Evolutionary conservation across 2,797 vertebrate genomes (phyloP), one percentile per base, ranked within the genome.

Genomic region (Anas georgica): DNA sequence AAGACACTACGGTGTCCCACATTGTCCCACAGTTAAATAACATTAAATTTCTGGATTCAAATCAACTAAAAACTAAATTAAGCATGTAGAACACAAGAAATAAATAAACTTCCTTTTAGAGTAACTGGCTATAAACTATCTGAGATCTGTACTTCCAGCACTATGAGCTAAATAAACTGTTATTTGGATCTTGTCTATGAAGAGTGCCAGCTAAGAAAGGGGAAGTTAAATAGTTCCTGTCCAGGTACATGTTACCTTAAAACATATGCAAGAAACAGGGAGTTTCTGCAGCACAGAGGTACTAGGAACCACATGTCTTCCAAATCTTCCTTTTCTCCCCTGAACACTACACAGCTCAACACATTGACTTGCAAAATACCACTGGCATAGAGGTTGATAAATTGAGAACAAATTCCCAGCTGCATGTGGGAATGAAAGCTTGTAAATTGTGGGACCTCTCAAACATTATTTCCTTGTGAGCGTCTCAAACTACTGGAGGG

Each of bases 401-500:
- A 18, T 75, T 13, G 37, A 45, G 37, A 54, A 89, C 8, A 67
- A 87, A 46, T 11, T 62, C 54, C 41, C 54, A 75, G 29, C 10
- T 26, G 29, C 5, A 22, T 1, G 29, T 3, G 7, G 5, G 18
- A 4, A 67, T 25, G 2, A 83, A 81, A 81, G 2, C 20, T 31
- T 33, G 0, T 9, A 69, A n/a, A 4, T 8, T 39, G 9, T 9
- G 14, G 17, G 29, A 69, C 4, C 6, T 9, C 2, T 10, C 2
- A 3, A 2, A 0, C 9, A 4, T n/a, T 33, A 13, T 37, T 78
- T 79, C 28, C 31, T 66, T 48, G 6, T 5, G 18, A 62, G 25
- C 1, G 1, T 81, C 79, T 28, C 22, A 39, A 48, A 8, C 33
- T 70, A 62, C 63, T 46, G 68, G 17, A 80, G 28, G 28, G 17